Evolutionary conservation across 2,888 invertebrate species (phyloP).

Genomic region (Drosophila prolongata): DNA sequence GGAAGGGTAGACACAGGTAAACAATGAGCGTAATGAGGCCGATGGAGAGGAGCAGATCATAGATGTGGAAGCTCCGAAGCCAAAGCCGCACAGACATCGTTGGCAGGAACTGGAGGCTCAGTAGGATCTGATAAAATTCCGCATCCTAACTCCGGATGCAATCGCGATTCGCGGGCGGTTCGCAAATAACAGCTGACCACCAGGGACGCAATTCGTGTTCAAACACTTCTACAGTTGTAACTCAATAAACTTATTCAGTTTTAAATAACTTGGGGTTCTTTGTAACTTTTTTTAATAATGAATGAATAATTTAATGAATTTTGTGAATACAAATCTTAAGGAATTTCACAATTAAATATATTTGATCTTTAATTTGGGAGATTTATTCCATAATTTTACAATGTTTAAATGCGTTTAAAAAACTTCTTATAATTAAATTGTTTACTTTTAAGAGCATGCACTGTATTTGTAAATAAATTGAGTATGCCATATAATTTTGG

Average conservation of each 20-base stretch:
- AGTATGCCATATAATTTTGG: background rate
- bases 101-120: conserved; percentile 22
- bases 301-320: too few relatives aligned
- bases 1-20: conserved; percentile 77
- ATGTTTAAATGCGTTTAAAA: too few relatives aligned
- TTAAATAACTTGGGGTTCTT: too few relatives aligned
- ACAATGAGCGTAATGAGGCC: conserved; percentile 61
- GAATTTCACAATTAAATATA: too few relatives aligned
- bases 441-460: background rate
- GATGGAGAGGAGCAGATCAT: conserved; percentile 63
- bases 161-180: conserved; percentile 23
- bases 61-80: conserved; percentile 66
- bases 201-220: background rate
- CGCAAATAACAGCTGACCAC: conserved; percentile 13
- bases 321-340: too few relatives aligned
- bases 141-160: conserved; percentile 16
- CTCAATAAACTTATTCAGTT: too few relatives aligned
- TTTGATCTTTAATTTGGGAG: too few relatives aligned
- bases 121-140: conserved; percentile 8
- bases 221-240: background rate
- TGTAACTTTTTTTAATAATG: too few relatives aligned
- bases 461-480: background rate
- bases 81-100: conserved; percentile 70
- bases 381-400: too few relatives aligned
- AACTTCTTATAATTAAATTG: too few relatives aligned